Conservation (phyloP, 2,113 vertebrate species). For the Benitochromis conjunctus region DNA sequence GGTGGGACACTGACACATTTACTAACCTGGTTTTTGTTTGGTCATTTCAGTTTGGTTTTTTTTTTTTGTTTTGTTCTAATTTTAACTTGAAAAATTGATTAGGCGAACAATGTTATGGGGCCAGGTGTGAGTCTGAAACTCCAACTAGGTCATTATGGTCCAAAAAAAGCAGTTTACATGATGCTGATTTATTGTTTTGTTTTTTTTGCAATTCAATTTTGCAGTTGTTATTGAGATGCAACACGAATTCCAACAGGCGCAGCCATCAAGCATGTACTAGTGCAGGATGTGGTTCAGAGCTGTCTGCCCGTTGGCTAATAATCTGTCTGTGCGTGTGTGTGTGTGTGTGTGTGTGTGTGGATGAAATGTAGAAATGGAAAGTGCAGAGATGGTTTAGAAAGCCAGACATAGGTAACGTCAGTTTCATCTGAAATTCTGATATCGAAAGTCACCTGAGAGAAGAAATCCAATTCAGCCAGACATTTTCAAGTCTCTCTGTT, state of each 20-base stretch:
- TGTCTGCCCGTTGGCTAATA: background rate
- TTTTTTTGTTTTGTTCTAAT: background rate
- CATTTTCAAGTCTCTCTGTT: background rate
- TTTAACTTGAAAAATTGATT: background rate
- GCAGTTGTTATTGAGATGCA: background rate
- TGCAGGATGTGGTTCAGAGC: background rate
- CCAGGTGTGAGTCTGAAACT: background rate
- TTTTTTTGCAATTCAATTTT: background rate
- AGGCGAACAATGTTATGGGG: background rate
- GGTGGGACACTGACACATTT: conserved; percentile 58
- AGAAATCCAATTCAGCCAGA: background rate
- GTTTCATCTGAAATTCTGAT: background rate
- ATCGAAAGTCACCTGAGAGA: background rate
- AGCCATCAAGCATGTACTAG: background rate
- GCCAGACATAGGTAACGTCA: background rate
- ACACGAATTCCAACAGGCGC: background rate
- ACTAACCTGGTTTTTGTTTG: background rate
- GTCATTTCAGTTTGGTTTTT: background rate
- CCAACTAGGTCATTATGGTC: background rate
- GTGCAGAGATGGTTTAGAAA: background rate
- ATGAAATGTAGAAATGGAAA: background rate
- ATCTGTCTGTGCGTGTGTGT: background rate
- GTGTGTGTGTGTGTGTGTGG: background rate
- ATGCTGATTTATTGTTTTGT: background rate
- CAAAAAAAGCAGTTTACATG: background rate